Evolutionary conservation across 2,113 vertebrate species (phyloP).

Genomic region (Bos indicus): DNA sequence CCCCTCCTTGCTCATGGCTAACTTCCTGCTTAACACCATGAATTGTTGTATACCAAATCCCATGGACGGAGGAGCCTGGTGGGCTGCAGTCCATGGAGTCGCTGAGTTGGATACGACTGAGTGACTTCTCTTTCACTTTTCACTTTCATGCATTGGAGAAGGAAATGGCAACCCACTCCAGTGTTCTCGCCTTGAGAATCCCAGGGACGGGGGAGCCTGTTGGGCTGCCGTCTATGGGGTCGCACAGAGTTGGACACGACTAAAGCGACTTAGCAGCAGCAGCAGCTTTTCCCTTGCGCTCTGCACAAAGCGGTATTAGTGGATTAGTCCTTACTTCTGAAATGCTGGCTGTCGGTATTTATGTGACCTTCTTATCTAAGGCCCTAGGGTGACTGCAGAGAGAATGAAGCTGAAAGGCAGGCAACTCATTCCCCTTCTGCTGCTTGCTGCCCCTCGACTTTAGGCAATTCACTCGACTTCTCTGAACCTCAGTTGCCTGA

Average conservation of each 20-base stretch:
- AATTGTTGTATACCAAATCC: background rate
- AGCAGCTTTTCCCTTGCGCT: background rate
- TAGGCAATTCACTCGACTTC: background rate
- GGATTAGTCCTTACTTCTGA: background rate
- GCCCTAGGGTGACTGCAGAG: background rate
- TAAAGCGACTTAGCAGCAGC: no score
- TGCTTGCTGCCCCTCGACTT: background rate
- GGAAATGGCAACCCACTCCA: no score
- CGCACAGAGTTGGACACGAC: no score
- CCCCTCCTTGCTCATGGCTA: background rate
- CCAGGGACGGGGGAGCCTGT: no score
- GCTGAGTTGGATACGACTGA: no score
- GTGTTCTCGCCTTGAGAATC: no score
- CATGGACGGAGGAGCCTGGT: no score
- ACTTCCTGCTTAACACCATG: background rate
- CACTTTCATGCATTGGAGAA: no score
- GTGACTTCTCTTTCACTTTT: no score
- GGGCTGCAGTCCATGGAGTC: no score
- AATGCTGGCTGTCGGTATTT: background rate
- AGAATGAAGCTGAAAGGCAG: background rate
- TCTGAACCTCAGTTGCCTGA: background rate
- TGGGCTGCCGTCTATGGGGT: no score
- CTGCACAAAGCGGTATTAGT: background rate
- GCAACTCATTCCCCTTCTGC: background rate
- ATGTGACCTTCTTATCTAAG: background rate